Evolutionary conservation across 2,113 vertebrate species (phyloP), one percentile per base, ranked within the genome.

Genomic region (Podilymbus podiceps): DNA sequence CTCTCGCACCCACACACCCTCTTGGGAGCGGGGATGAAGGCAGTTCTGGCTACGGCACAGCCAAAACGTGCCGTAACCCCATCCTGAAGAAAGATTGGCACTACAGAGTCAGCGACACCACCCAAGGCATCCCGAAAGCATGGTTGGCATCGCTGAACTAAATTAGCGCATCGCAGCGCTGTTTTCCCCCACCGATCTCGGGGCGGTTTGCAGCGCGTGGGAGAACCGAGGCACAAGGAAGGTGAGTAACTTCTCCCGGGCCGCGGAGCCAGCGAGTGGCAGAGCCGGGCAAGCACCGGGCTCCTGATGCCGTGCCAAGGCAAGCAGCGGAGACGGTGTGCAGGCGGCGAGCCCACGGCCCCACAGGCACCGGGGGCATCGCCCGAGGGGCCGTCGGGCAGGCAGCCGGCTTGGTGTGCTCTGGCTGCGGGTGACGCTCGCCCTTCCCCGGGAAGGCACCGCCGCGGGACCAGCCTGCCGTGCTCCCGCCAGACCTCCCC

Each of bases 241-340:
- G 90, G 93, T 96, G 85, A 97, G 96, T 89, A 88, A 85, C 82
- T 85, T n/a, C 84, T 85, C 38, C 73, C 59, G 77, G 94, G 87
- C 77, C 20, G 5, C 0, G 15, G 89, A 72, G 60, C 40, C 55
- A 42, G 80, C 42, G 93, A 89, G 93, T 33, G 86, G 94, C 80
- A 59, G 60, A 87, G 68, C 83, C 28, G 14, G 86, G 76, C 5
- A 15, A 89, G 47, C 0, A 0, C 52, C 2, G 17, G 47, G 52
- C 66, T 96, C 80, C 86, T 47, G 62, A 5, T 2, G 17, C 52
- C 15, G 19, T 6, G 58, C 69, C 88, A 63, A 62, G 46, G 83
- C 50, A 88, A 84, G 91, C 59, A 5, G 75, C 1, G 8, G 73
- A 89, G 86, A 83, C 2, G 6, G 77, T 1, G 44, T 0, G 0